These are phyloP conservation scores for Hirundo rustica DNA, from an alignment of 2,797 vertebrate species.

Conservation along the genomic window DNA sequence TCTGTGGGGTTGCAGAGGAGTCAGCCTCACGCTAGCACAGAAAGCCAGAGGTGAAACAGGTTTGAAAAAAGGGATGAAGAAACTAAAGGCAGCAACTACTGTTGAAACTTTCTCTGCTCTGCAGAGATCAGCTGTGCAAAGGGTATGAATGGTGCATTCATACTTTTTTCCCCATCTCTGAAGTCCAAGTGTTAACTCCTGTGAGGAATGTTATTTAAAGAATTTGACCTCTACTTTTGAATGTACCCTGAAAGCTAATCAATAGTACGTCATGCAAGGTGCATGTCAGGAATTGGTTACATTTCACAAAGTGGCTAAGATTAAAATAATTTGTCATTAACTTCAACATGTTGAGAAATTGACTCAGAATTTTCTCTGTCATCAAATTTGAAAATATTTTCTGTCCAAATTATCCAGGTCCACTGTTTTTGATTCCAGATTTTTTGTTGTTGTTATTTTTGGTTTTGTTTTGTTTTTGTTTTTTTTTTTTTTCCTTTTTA, in stretches of 20 bases:
- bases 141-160: not conserved
- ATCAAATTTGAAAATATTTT: constrained; percentile 42
- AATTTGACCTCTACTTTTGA: not conserved
- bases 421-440: not conserved
- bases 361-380: not conserved
- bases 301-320: not conserved
- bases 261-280: rapidly evolving
- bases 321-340: not conserved
- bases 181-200: not conserved
- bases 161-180: not conserved
- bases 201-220: not conserved
- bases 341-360: not conserved
- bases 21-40: not conserved
- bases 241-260: not conserved
- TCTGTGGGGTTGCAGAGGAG: not conserved
- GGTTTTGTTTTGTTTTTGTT: not conserved
- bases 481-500: not conserved
- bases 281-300: not conserved
- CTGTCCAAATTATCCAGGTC: constrained; percentile 6
- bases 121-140: not conserved
- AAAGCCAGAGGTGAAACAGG: not conserved
- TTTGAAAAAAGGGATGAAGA: not conserved
- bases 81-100: not conserved
- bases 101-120: not conserved
- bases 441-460: too few relatives aligned